Evolutionary conservation across 2,113 vertebrate species (phyloP), one percentile per base, ranked within the genome.

Genomic region (Helogale parvula): DNA sequence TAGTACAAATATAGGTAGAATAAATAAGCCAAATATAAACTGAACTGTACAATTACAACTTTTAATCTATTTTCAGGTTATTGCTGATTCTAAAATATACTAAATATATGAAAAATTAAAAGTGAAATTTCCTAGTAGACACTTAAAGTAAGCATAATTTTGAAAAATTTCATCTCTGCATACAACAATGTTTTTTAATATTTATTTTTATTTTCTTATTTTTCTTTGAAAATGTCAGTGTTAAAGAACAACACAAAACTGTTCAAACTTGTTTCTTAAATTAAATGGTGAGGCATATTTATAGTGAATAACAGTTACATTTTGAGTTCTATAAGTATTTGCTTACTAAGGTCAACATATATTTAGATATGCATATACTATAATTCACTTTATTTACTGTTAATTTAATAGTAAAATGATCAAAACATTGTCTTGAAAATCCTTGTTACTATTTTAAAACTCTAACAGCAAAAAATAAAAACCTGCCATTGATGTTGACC

Each of bases 341-440:
- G 47, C 16, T 93, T 11, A 21, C 8, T 89, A 66, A 33, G 50
- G 69, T 68, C 29, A 89, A 96, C 95, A 87, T 66, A 25, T 87
- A 23, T 90, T 90, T 95, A 92, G n/a, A 57, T 52, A 71, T 95
- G 79, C 25, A 63, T 82, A 60, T 81, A 38, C 54, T 68, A 29
- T n/a, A 68, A 60, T 57, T 88, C 33, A 72, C 15, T 69, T 80
- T 72, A 72, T 33, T 95, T 85, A 41, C 29, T 50, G 41, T 72
- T 77, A 66, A 86, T 92, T 87, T 96, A 84, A n/a, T 80, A 63
- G 47, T 21, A 94, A 95, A 96, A 85, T 45, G 21, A 76, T 90
- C 41, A 33, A 68, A 96, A 88, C 52, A 52, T 29, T 45, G 10
- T 66, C 10, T 82, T 92, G 21, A 87, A 96, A 90, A 90, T 25